Percentiles rank a stretch among this genome's conserved stretches.
These are phyloP conservation scores for Entomobrya proxima DNA, from an alignment of 2,888 invertebrate genomes.

Conservation along the genomic window DNA sequence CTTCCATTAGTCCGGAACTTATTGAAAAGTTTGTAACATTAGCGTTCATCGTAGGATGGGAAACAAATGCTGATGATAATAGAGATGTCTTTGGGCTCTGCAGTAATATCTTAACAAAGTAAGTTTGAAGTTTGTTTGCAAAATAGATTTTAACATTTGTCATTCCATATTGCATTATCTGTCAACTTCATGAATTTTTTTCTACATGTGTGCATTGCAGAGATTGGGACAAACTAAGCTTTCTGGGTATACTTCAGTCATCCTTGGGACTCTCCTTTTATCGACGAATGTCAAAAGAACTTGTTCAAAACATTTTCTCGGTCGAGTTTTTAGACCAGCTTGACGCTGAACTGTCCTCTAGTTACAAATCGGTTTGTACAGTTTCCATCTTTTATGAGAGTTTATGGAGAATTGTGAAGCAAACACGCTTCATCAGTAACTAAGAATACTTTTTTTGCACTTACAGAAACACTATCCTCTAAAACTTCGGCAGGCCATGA, in stretches of 20 bases:
- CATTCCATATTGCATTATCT: not conserved
- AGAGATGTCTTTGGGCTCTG: conserved; percentile 77
- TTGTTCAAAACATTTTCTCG: conserved; percentile 81
- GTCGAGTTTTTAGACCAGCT: conserved; percentile 81
- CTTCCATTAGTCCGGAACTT: conserved; percentile 52
- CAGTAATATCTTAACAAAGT: conserved; percentile 79
- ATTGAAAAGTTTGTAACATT: conserved; percentile 64
- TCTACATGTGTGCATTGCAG: conserved; percentile 76
- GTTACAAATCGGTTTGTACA: conserved; percentile 77
- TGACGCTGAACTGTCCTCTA: conserved; percentile 80
- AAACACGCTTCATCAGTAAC: not conserved
- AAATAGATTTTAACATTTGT: not conserved
- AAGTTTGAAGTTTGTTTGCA: conserved; percentile 60
- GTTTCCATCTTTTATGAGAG: not conserved
- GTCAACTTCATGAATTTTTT: not conserved
- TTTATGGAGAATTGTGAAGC: not conserved
- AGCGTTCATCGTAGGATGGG: conserved; percentile 58
- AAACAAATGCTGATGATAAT: conserved; percentile 74
- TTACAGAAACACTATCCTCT: conserved; percentile 80
- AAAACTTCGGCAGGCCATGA: conserved; percentile 80
- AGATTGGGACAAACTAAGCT: conserved; percentile 80
- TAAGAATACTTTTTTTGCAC: conserved; percentile 71
- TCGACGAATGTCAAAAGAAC: conserved; percentile 79
- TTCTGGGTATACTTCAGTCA: conserved; percentile 80
- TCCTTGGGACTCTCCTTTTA: conserved; percentile 80